These are phyloP conservation scores for Corythornis vintsioides DNA, from an alignment of 2,113 vertebrate species.

Conservation along the genomic window DNA sequence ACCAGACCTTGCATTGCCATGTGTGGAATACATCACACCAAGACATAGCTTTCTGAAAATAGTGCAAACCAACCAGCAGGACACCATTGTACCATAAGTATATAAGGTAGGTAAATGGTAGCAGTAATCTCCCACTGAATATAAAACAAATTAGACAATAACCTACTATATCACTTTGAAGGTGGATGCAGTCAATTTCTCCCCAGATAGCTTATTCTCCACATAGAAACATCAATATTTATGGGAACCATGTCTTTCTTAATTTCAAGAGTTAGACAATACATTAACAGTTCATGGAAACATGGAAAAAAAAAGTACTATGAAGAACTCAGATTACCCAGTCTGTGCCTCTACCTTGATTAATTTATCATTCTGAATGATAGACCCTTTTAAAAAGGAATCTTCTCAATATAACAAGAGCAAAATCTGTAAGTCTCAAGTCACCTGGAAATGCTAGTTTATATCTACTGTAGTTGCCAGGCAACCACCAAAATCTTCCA, in stretches of 20 bases:
- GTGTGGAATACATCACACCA: not conserved
- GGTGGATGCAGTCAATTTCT: not conserved
- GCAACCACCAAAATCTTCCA: conserved; percentile 52
- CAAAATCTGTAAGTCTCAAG: not conserved
- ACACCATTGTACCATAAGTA: not conserved
- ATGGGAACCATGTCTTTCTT: not conserved
- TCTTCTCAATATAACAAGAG: not conserved
- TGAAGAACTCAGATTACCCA: not conserved
- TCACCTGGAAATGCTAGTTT: conserved; percentile 44
- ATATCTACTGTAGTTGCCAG: conserved; percentile 29
- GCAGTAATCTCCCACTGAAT: not conserved
- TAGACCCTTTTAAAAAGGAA: not conserved
- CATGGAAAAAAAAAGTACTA: not conserved
- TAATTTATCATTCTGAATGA: not conserved
- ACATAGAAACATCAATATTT: not conserved
- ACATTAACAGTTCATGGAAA: not conserved
- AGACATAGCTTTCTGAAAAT: not conserved
- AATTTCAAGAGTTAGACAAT: not conserved
- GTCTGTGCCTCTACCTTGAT: not conserved
- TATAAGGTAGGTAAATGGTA: not conserved
- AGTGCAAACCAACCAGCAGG: not conserved
- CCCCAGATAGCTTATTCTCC: not conserved
- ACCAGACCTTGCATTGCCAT: not conserved
- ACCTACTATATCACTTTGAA: not conserved
- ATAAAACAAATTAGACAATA: not conserved